Conservation (phyloP, 1,140 invertebrate species). For the Phymorhynchus buccinoides region DNA sequence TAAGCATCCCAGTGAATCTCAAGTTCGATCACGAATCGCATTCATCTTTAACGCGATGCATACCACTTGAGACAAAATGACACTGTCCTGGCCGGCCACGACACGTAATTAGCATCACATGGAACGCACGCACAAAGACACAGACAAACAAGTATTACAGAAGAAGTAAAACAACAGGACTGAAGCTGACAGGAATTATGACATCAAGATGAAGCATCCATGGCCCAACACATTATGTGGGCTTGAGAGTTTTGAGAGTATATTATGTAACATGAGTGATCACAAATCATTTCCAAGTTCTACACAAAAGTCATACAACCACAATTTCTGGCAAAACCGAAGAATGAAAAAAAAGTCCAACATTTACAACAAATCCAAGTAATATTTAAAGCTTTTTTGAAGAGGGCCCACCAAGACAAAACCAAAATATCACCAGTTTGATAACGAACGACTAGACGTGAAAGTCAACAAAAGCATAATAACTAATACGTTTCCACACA, state of each 20-base stretch:
- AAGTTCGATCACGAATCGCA: no score
- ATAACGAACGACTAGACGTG: background rate
- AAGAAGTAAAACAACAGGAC: no score
- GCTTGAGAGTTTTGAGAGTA: no score
- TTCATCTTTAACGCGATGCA: no score
- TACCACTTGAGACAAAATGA: no score
- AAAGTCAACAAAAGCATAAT: background rate
- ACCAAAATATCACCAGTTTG: slow-evolving; percentile 10
- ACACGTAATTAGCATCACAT: no score
- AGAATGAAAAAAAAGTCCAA: background rate
- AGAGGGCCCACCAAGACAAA: background rate
- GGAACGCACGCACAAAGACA: no score
- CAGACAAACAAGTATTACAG: no score
- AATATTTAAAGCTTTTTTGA: slow-evolving; percentile 4
- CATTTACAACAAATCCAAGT: background rate
- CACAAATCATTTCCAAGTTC: background rate
- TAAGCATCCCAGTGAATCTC: no score
- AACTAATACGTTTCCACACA: background rate
- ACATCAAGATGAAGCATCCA: background rate
- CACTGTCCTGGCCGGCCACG: no score
- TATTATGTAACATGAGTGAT: background rate
- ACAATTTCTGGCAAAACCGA: background rate
- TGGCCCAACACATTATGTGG: background rate
- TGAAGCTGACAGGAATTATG: no score
- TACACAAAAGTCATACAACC: background rate